Percentiles rank a stretch among this genome's conserved stretches.
These are phyloP conservation scores for Puffinus mauretanicus DNA, from an alignment of 2,113 vertebrate species.

Conservation along the genomic window DNA sequence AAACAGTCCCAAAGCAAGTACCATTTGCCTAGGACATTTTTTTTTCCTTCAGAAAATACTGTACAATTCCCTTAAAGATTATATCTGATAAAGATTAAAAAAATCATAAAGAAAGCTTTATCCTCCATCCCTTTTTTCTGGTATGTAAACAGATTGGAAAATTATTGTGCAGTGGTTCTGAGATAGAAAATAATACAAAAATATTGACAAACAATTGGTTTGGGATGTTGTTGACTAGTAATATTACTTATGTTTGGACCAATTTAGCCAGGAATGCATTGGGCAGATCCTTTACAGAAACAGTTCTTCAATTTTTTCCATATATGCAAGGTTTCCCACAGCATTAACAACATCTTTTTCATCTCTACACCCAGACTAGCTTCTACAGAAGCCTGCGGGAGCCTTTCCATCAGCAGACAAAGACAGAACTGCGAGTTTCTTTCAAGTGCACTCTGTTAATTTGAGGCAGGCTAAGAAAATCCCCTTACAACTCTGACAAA, in stretches of 20 bases:
- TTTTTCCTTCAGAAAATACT: background rate
- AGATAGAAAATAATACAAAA: background rate
- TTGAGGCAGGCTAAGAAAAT: constrained; percentile 47
- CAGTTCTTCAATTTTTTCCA: background rate
- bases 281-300: background rate
- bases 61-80: background rate
- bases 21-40: background rate
- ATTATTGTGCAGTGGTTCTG: background rate
- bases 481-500: background rate
- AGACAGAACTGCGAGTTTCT: background rate
- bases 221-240: background rate
- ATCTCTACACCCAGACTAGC: background rate
- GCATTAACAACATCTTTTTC: background rate
- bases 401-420: background rate
- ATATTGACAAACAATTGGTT: background rate
- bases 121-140: background rate
- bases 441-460: background rate
- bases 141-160: background rate
- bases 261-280: constrained; percentile 4
- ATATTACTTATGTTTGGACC: background rate
- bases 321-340: background rate
- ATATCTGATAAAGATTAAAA: background rate
- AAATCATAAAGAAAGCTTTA: background rate
- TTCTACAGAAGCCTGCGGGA: constrained; percentile 1
- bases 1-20: background rate